Evolutionary conservation across 2,888 invertebrate genomes (phyloP).

Genomic region (Eristalinus sepulchralis): DNA sequence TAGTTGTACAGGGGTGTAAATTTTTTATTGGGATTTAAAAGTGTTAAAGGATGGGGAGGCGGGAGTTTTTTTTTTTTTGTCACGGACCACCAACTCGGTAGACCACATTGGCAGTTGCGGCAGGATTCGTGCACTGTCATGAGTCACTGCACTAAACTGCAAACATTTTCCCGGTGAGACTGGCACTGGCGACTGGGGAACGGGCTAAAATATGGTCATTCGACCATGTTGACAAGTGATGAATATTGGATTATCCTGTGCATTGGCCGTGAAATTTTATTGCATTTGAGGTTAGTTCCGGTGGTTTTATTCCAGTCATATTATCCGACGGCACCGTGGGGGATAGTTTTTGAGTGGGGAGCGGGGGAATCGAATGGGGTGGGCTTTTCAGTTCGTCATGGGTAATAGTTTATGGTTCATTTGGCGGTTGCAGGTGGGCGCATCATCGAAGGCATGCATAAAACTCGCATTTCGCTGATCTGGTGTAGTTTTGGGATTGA

Average conservation of each 20-base stretch:
- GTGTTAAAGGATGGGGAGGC: slow-evolving; percentile 45
- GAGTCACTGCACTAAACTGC: slow-evolving; percentile 70
- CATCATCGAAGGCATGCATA: neutral
- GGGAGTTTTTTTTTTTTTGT: slow-evolving; percentile 2
- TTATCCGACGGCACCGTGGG: slow-evolving; percentile 43
- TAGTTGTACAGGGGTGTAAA: slow-evolving; percentile 59
- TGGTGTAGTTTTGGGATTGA: neutral
- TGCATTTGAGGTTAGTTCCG: slow-evolving; percentile 68
- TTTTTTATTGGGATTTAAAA: slow-evolving; percentile 70
- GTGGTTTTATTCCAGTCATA: slow-evolving; percentile 65
- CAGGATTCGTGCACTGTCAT: slow-evolving; percentile 53
- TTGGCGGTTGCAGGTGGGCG: slow-evolving; percentile 29
- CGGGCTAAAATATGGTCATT: slow-evolving; percentile 58
- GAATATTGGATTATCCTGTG: slow-evolving; percentile 70
- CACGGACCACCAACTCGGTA: slow-evolving; percentile 55
- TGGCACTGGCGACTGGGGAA: neutral
- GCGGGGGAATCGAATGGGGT: neutral
- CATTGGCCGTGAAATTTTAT: slow-evolving; percentile 71
- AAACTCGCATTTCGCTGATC: neutral
- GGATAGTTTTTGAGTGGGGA: neutral
- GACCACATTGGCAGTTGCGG: slow-evolving; percentile 60
- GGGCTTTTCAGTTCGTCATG: slow-evolving; percentile 16
- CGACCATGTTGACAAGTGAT: slow-evolving; percentile 69
- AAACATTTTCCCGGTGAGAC: slow-evolving; percentile 35
- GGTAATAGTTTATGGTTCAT: slow-evolving; percentile 43